A percentile compares a stretch with the other conserved stretches of the same genome.
These are phyloP conservation scores for Tenodera sinensis DNA, from an alignment of 2,888 invertebrate species.

Conservation along the genomic window DNA sequence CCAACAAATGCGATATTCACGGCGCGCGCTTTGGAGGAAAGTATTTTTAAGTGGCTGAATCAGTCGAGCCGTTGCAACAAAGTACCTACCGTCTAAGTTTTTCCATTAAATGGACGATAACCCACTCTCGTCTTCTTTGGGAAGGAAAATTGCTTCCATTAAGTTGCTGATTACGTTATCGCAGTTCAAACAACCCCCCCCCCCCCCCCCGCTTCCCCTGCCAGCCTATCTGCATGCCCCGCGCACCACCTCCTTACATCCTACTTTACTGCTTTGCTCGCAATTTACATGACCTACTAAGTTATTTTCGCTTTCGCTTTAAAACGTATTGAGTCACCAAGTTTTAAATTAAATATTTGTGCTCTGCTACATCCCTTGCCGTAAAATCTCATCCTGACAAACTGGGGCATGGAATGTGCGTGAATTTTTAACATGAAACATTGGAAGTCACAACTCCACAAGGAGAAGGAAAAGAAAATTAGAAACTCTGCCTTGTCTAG, in stretches of 20 bases:
- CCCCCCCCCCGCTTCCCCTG: too few relatives aligned
- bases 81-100: not conserved
- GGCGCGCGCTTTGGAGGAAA: not conserved
- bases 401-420: too few relatives aligned
- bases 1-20: not conserved
- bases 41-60: not conserved
- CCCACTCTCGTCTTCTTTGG: not conserved
- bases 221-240: not conserved
- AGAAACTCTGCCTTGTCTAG: too few relatives aligned
- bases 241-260: not conserved
- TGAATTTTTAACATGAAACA: too few relatives aligned
- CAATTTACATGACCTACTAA: not conserved
- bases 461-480: too few relatives aligned
- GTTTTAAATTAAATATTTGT: not conserved
- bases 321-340: not conserved
- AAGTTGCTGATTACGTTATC: slow-evolving; percentile 3
- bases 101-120: slow-evolving; percentile 11
- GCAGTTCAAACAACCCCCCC: not conserved
- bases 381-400: too few relatives aligned
- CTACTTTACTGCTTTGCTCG: not conserved
- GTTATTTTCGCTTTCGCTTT: not conserved
- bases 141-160: slow-evolving; percentile 11
- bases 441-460: too few relatives aligned
- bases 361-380: not conserved
- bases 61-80: not conserved